These are phyloP conservation scores for Apis dorsata DNA, from an alignment of 1,140 invertebrate species.

Conservation along the genomic window DNA sequence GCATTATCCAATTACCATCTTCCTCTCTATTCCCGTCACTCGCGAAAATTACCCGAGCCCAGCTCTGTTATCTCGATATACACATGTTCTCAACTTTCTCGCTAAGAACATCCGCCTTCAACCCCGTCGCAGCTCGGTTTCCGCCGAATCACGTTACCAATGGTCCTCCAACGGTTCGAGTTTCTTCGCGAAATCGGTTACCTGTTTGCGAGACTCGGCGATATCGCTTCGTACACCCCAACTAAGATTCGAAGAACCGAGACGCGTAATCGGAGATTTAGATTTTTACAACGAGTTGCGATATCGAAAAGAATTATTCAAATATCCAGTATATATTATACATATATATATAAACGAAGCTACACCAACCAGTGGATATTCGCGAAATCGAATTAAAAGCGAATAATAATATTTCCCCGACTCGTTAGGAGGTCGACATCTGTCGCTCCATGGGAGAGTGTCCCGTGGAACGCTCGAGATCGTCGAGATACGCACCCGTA, in stretches of 20 bases:
- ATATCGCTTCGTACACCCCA: no score
- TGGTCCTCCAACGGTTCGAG: background rate
- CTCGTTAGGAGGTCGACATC: constrained; percentile 54
- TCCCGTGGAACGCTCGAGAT: background rate
- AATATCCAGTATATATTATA: no score
- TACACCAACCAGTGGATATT: background rate
- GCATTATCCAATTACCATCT: constrained; percentile 35
- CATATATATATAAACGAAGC: no score
- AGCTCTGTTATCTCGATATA: constrained; percentile 28
- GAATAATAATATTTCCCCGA: constrained; percentile 51
- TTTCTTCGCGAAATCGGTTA: background rate
- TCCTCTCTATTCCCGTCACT: constrained; percentile 23
- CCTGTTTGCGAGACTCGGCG: no score
- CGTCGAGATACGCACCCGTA: constrained; percentile 9
- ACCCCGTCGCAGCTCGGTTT: background rate
- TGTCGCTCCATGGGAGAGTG: constrained; percentile 43
- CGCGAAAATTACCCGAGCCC: constrained; percentile 28
- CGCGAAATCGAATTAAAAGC: constrained; percentile 55
- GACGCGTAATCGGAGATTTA: no score
- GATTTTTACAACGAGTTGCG: no score
- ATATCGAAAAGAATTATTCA: no score
- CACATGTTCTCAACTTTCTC: background rate
- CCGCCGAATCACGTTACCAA: background rate
- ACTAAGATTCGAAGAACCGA: background rate
- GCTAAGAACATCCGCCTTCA: constrained; percentile 15